Percentiles rank a stretch among this genome's conserved stretches.
phyloP scores from a whole-genome alignment of 37 sponge, comb jelly and placozoan genomes.

The Spongia lamella region DNA sequence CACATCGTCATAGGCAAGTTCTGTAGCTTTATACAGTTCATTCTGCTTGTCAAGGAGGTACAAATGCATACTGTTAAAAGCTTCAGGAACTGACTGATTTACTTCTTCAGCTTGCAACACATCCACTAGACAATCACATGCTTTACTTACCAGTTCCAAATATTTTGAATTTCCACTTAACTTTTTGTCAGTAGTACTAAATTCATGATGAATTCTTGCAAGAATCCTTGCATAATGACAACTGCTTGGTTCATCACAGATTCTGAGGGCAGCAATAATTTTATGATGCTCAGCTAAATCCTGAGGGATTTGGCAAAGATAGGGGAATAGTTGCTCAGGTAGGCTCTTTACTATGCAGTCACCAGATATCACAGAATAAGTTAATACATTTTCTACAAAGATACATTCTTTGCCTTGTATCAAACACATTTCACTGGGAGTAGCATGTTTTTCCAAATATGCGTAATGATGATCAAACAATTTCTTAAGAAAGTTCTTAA shows the following conservation, averaged over 20 bases:
- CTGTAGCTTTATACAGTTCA: conserved; percentile 9
- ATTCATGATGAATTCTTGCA: neutral
- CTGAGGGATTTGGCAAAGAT: too few species aligned
- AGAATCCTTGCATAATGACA: conserved; percentile 23
- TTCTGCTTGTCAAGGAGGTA: conserved; percentile 20
- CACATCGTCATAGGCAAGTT: conserved; percentile 38
- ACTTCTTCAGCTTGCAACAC: neutral
- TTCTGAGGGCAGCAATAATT: too few species aligned
- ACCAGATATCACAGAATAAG: too few species aligned
- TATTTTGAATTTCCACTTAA: conserved; percentile 3
- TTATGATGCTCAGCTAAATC: too few species aligned
- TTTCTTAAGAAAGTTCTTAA: neutral
- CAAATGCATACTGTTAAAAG: neutral
- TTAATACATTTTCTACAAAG: too few species aligned
- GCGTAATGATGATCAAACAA: conserved; percentile 36
- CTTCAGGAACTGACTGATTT: neutral
- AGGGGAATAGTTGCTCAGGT: too few species aligned
- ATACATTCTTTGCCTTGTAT: too few species aligned
- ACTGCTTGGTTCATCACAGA: too few species aligned
- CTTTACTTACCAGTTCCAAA: conserved; percentile 7
- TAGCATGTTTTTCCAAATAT: conserved; percentile 3
- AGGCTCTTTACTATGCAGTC: too few species aligned
- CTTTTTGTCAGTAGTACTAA: neutral
- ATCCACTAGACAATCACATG: conserved; percentile 28
- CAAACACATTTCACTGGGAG: too few species aligned